A percentile compares a stretch with the other conserved stretches of the same genome.
Conservation (phyloP, 1,140 invertebrate species). For the Bombus affinis region DNA sequence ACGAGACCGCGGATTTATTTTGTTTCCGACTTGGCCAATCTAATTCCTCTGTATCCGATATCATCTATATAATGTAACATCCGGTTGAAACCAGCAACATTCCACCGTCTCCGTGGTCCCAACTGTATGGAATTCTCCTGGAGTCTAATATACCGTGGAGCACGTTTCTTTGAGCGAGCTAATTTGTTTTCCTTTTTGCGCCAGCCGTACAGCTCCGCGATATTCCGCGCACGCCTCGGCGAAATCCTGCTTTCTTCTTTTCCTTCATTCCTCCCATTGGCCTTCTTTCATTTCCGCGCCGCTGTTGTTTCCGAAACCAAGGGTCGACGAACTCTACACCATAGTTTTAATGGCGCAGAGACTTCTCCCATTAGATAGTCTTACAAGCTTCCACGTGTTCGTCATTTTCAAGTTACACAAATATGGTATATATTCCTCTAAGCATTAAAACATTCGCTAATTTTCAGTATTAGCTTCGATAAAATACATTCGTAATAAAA, state of each 20-base stretch:
- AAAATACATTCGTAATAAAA: too few relatives aligned
- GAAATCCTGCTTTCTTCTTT: constrained; percentile 41
- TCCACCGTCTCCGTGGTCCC: constrained; percentile 2
- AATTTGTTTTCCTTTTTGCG: constrained; percentile 55
- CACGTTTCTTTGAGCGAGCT: constrained; percentile 55
- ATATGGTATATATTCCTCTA: too few relatives aligned
- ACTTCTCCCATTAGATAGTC: not conserved
- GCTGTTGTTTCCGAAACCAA: constrained; percentile 42
- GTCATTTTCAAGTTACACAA: not conserved
- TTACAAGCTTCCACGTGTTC: not conserved
- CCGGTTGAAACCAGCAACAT: constrained; percentile 12
- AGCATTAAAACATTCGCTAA: too few relatives aligned
- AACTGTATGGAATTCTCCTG: constrained; percentile 30
- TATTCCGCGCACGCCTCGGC: constrained; percentile 41
- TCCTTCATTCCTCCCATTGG: not conserved
- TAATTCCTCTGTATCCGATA: constrained; percentile 41
- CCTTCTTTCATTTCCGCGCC: not conserved
- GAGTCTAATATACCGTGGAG: constrained; percentile 46
- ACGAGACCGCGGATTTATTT: constrained; percentile 28
- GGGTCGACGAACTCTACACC: constrained; percentile 34
- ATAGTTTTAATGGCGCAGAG: constrained; percentile 1
- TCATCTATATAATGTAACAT: constrained; percentile 37
- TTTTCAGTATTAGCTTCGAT: too few relatives aligned
- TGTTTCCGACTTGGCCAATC: constrained; percentile 7
- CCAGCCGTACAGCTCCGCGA: constrained; percentile 16